These are phyloP conservation scores for Steromphala cineraria DNA, from an alignment of 2,888 invertebrate species.

Conservation along the genomic window DNA sequence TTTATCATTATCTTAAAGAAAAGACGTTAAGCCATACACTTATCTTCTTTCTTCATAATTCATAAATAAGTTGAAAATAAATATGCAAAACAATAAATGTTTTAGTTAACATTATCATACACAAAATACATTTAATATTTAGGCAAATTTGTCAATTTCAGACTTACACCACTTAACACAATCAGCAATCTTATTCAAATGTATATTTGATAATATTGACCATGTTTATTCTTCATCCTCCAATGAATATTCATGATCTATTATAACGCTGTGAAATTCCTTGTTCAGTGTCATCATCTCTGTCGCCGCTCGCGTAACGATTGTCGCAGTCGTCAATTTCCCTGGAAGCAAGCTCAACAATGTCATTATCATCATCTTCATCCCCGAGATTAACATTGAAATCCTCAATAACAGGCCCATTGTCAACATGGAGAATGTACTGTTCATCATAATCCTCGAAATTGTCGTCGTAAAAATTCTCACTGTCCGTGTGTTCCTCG, in stretches of 20 bases:
- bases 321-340: conserved; percentile 49
- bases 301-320: conserved; percentile 30
- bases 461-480: conserved; percentile 69
- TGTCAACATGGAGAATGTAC: conserved; percentile 61
- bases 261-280: not conserved
- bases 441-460: conserved; percentile 70
- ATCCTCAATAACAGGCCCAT: conserved; percentile 60
- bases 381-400: conserved; percentile 56
- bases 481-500: conserved; percentile 64
- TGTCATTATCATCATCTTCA: conserved; percentile 63
- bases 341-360: conserved; percentile 55
- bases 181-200: no score
- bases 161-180: no score
- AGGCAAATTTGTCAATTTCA: no score
- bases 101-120: no score
- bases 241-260: not conserved
- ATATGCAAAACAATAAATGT: no score
- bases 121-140: no score
- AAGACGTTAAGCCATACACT: no score
- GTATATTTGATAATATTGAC: no score
- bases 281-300: not conserved
- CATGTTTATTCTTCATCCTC: no score
- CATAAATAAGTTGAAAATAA: no score
- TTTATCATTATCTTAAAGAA: no score
- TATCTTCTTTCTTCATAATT: no score